A percentile compares a stretch with the other conserved stretches of the same genome.
phyloP scores from a whole-genome alignment of 2,888 invertebrate species.

The Alsophila aescularia region DNA sequence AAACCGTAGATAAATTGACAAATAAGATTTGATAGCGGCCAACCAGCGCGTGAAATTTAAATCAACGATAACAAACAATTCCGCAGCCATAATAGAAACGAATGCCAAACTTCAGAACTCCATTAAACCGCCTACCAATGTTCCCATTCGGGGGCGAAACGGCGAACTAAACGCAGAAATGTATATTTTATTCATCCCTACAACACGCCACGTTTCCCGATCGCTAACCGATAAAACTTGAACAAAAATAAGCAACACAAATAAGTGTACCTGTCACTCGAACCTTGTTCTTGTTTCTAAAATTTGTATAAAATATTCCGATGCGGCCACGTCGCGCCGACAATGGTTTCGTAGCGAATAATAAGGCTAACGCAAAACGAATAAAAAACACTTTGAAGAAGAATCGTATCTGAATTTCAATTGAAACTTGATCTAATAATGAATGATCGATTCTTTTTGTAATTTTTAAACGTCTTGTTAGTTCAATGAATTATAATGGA shows the following conservation, averaged over 20 bases:
- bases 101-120: constrained; percentile 77
- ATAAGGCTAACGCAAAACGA: constrained; percentile 61
- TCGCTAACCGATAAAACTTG: constrained; percentile 77
- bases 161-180: constrained; percentile 70
- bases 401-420: constrained; percentile 56
- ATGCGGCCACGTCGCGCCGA: constrained; percentile 68
- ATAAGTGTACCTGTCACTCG: constrained; percentile 82
- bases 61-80: constrained; percentile 77
- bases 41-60: constrained; percentile 75
- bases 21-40: constrained; percentile 69
- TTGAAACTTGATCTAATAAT: constrained; percentile 43
- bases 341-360: constrained; percentile 66
- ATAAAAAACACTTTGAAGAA: constrained; percentile 50
- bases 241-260: constrained; percentile 79
- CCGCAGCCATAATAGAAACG: constrained; percentile 74
- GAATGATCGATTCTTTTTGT: constrained; percentile 19
- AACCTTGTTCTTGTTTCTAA: constrained; percentile 81
- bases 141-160: constrained; percentile 71
- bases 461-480: background rate
- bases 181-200: constrained; percentile 80
- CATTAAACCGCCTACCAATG: constrained; percentile 74
- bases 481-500: background rate
- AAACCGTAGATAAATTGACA: constrained; percentile 60
- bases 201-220: constrained; percentile 70
- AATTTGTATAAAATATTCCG: constrained; percentile 84